These are phyloP conservation scores for Thalassarche chlororhynchos DNA, from an alignment of 2,113 vertebrate species.

Conservation along the genomic window DNA sequence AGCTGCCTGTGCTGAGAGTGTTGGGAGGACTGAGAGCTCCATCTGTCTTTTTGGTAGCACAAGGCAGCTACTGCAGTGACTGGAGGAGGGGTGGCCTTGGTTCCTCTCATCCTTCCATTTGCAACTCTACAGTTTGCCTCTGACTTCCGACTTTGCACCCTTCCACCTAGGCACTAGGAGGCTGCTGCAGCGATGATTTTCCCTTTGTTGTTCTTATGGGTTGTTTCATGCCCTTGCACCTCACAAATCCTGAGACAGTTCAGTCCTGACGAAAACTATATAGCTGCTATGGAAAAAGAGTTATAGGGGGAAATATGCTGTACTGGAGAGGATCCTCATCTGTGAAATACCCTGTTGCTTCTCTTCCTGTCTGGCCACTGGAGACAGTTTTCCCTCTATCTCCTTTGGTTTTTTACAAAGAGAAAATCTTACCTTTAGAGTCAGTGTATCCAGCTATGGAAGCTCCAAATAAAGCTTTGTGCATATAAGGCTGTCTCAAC, in stretches of 20 bases:
- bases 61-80: not conserved
- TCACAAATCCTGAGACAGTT: not conserved
- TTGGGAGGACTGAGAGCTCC: not conserved
- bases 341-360: not conserved
- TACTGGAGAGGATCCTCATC: not conserved
- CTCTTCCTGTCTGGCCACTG: not conserved
- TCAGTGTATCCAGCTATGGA: not conserved
- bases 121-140: not conserved
- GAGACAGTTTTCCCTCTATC: not conserved
- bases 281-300: not conserved
- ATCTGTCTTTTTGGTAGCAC: not conserved
- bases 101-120: not conserved
- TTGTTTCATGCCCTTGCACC: not conserved
- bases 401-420: not conserved
- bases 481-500: not conserved
- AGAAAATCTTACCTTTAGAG: not conserved
- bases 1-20: not conserved
- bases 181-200: not conserved
- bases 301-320: not conserved
- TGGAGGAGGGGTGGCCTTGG: not conserved
- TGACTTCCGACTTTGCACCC: not conserved
- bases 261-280: not conserved
- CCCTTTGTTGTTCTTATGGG: not conserved
- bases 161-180: not conserved
- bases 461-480: not conserved